These are phyloP conservation scores for Salvelinus fontinalis DNA, from an alignment of 2,113 vertebrate genomes.

Conservation along the genomic window DNA sequence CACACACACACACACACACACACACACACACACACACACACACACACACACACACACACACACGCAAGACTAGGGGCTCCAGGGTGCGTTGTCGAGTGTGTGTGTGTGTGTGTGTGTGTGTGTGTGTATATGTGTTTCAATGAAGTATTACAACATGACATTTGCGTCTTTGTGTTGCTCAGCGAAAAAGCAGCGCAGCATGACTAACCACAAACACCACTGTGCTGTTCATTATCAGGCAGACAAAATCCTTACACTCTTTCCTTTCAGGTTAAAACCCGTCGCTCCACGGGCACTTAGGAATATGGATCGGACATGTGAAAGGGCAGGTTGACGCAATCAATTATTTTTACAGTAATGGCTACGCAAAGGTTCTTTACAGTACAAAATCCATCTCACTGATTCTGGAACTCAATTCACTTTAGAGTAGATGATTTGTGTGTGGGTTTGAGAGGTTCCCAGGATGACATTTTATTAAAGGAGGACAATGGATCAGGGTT, in stretches of 20 bases:
- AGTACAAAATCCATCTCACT: slow-evolving; percentile 50
- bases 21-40: slow-evolving; percentile 15
- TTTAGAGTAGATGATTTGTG: slow-evolving; percentile 50
- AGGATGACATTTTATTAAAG: slow-evolving; percentile 63
- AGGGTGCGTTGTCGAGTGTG: too few relatives aligned
- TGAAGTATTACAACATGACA: slow-evolving; percentile 47
- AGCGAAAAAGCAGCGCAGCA: slow-evolving; percentile 55
- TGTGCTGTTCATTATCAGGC: slow-evolving; percentile 46
- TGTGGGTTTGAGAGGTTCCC: slow-evolving; percentile 46
- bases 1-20: slow-evolving; percentile 2
- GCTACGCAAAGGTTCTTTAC: slow-evolving; percentile 60
- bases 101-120: not conserved
- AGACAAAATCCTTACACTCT: slow-evolving; percentile 56
- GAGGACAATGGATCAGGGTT: slow-evolving; percentile 56
- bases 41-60: slow-evolving; percentile 6
- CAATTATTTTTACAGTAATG: slow-evolving; percentile 68
- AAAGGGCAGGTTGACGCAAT: slow-evolving; percentile 71
- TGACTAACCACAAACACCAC: slow-evolving; percentile 49
- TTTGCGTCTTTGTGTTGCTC: slow-evolving; percentile 38
- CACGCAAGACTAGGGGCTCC: too few relatives aligned
- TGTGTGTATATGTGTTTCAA: slow-evolving; percentile 8
- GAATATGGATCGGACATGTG: slow-evolving; percentile 63
- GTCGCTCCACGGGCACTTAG: slow-evolving; percentile 57
- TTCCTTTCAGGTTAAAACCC: slow-evolving; percentile 60
- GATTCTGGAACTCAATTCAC: slow-evolving; percentile 24